Base-by-base conservation (phyloP, 2,113 vertebrate species). In the Chloropsis hardwickii region DNA sequence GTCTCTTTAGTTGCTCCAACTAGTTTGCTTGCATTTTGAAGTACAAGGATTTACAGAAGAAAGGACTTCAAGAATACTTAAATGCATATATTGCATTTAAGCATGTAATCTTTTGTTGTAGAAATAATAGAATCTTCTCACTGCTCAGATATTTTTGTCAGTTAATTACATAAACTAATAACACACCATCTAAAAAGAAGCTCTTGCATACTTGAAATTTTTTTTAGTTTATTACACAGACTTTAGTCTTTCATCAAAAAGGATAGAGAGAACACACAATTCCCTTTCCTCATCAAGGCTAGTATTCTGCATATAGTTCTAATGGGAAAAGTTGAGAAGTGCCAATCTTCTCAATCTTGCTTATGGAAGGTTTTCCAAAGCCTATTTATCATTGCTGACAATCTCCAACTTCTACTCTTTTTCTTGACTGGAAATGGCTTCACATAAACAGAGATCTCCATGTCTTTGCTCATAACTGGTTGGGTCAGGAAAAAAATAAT, bases 291-390 rank as follows among this genome's bases (percentile, higher is more conserved):
- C 40, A 44, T n/a, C 56, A 85, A 71, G 37, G 19, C 54, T 47
- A 53, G 27, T 50, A 76, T 58, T 82, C 78, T 9, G 4, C 74
- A 60, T 44, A 40, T 31, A 76, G 25, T 54, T 87, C 45, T 21
- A 81, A 69, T 21, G 57, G 54, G 67, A 81, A 58, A 87, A 89
- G 61, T 67, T 81, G 16, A 51, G 53, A 92, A 89, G 48, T 65
- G 64, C 51, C 65, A 40, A 14, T 76, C 48, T 81, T 69, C 69
- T 74, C 73, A 71, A 65, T 42, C 73, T 94, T 84, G 56, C 94
- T 93, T 93, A 88, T 45, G 51, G 86, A 86, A 84, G 28, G 53
- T n/a, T 74, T 94, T 92, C 80, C 80, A 84, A 95, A 81, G 54
- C 8, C 37, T 56, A 24, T 56, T 85, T 74, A 69, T 57, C 23